A percentile compares a stretch with the other conserved stretches of the same genome.
Evolutionary conservation across 2,113 vertebrate species (phyloP).

Genomic region (Noturus placidus): DNA sequence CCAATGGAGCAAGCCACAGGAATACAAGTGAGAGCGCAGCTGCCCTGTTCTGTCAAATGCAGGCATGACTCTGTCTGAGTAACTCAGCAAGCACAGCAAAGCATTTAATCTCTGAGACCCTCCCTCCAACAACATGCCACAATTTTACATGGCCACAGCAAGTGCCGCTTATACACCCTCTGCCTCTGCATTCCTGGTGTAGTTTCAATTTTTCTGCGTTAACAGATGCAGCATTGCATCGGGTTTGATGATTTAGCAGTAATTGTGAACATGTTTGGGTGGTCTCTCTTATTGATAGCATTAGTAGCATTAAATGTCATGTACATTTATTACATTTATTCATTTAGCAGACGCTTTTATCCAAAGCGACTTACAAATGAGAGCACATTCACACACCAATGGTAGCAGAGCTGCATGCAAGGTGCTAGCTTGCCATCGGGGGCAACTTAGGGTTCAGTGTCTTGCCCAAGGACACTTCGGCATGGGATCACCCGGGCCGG

Average conservation of each 20-base stretch:
- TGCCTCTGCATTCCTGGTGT: constrained; percentile 16
- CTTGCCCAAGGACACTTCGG: no score
- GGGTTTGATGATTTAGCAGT: neutral
- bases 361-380: no score
- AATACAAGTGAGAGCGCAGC: constrained; percentile 71
- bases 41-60: constrained; percentile 69
- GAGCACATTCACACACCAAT: no score
- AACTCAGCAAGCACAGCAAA: constrained; percentile 62
- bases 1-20: constrained; percentile 61
- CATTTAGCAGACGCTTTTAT: no score
- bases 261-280: constrained; percentile 2
- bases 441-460: no score
- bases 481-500: no score
- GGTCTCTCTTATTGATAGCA: constrained; percentile 17
- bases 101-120: constrained; percentile 58
- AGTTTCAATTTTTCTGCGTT: neutral
- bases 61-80: constrained; percentile 58
- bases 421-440: no score
- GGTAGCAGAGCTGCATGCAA: no score
- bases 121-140: constrained; percentile 55
- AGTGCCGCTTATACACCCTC: neutral
- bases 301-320: constrained; percentile 41
- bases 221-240: neutral
- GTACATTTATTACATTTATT: no score
- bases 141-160: constrained; percentile 44